Percentiles rank a stretch among this genome's conserved stretches.
These are phyloP conservation scores for Drosophila quadrilineata DNA, from an alignment of 1,140 invertebrate species.

Conservation along the genomic window DNA sequence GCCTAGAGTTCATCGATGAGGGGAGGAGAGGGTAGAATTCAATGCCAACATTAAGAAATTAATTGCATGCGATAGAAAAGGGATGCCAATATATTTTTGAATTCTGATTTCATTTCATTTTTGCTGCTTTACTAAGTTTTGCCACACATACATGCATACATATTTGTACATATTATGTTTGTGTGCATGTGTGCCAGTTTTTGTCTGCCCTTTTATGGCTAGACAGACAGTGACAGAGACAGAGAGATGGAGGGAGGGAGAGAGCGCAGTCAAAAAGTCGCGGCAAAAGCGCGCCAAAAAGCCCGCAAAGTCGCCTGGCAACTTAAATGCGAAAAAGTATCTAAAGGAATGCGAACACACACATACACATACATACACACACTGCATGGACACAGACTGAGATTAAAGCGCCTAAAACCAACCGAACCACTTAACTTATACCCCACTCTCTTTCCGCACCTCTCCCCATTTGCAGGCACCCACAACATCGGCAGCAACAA, in stretches of 20 bases:
- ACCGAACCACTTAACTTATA: slow-evolving; percentile 24
- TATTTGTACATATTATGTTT: background rate
- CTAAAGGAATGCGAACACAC: slow-evolving; percentile 10
- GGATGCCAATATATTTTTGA: slow-evolving; percentile 10
- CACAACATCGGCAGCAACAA: slow-evolving; percentile 15
- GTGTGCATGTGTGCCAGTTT: slow-evolving; percentile 1
- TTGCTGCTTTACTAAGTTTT: slow-evolving; percentile 55
- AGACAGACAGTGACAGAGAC: background rate
- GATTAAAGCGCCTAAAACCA: slow-evolving; percentile 17
- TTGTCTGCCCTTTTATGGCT: background rate
- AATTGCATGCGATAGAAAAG: slow-evolving; percentile 27
- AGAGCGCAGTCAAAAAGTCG: slow-evolving; percentile 28
- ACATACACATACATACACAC: background rate
- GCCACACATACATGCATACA: background rate
- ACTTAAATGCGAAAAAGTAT: slow-evolving; percentile 27
- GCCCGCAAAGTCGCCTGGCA: slow-evolving; percentile 49
- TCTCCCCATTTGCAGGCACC: slow-evolving; percentile 46
- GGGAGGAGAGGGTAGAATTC: no score
- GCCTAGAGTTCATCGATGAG: slow-evolving; percentile 9
- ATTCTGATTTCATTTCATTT: slow-evolving; percentile 47
- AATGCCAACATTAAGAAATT: slow-evolving; percentile 11
- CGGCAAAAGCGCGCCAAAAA: slow-evolving; percentile 65
- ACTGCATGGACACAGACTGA: background rate
- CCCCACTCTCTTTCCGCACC: no score
- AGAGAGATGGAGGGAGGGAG: no score